Evolutionary conservation across 1,140 invertebrate genomes (phyloP), one percentile per base, ranked within the genome.

Genomic region (Nilaparvata lugens): DNA sequence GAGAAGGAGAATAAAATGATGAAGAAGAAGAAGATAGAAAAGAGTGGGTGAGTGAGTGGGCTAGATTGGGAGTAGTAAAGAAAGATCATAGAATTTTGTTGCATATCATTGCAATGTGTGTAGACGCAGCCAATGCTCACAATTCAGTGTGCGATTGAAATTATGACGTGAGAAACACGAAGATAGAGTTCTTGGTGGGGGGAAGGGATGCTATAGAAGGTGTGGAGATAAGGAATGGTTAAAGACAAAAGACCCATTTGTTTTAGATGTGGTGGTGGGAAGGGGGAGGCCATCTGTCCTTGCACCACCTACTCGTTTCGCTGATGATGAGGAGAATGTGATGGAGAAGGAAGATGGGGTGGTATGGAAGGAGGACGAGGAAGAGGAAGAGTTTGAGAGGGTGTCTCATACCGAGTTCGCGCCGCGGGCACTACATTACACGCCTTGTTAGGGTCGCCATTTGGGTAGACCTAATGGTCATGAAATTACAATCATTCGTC

Each of bases 191-290:
- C 16, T 16, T 18, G 45, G 14, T 1, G 6, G 45, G 16, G n/a
- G 21, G 21, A 23, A 48, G 21, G 21, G 19, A 16, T n/a, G 3
- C 3, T 19, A 45, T 5, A 9, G 45, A 18, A 16, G 45, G 16
- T 9, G 21, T 3, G 45, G 21, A 9, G 19, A 4, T 28, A 28
- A 28, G 25, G 42, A 48, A 14, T 48, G 45, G 45, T 23, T 16
- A 48, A 48, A 48, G 45, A 48, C 45, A 48, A 48, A 48, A 48
- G 45, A 48, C 45, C 45, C 45, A 48, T 48, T 48, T 48, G 45
- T 48, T 35, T 2, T 35, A 35, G 31, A 35, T n/a, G n/a, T n/a
- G n/a, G n/a, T n/a, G n/a, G n/a, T n/a, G n/a, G n/a, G n/a, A n/a
- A n/a, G n/a, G n/a, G 31, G 9, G 31, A 11, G 31, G 31, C 4